Evolutionary conservation across 2,797 vertebrate species (phyloP).

Genomic region (Melanotaenia parkinsoni): DNA sequence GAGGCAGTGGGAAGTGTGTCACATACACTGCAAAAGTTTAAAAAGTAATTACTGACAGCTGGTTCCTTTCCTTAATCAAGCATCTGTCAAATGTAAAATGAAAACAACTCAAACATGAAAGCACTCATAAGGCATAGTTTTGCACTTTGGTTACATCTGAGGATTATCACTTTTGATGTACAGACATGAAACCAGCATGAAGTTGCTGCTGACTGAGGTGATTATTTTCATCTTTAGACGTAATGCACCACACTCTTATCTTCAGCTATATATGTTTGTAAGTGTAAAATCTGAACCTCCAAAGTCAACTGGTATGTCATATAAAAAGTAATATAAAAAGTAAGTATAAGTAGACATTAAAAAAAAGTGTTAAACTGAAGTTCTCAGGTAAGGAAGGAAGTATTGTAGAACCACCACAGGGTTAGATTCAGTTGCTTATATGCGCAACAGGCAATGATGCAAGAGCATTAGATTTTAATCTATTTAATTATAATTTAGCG

Average conservation of each 20-base stretch:
- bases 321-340: background rate
- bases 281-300: background rate
- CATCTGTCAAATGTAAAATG: background rate
- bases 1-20: slow-evolving; percentile 47
- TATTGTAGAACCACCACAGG: background rate
- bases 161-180: background rate
- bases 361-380: background rate
- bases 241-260: background rate
- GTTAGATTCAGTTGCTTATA: background rate
- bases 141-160: background rate
- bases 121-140: background rate
- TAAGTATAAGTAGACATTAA: background rate
- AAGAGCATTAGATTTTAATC: slow-evolving; percentile 7
- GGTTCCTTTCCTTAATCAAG: background rate
- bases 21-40: slow-evolving; percentile 10
- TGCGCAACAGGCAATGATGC: background rate
- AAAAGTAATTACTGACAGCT: background rate
- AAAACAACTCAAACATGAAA: background rate
- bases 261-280: background rate
- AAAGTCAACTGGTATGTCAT: background rate
- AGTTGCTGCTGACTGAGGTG: background rate
- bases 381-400: background rate
- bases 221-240: background rate
- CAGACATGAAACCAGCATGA: background rate
- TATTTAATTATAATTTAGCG: background rate